These are phyloP conservation scores for Dendrolimus punctatus DNA, from an alignment of 1,140 invertebrate species.

Conservation along the genomic window DNA sequence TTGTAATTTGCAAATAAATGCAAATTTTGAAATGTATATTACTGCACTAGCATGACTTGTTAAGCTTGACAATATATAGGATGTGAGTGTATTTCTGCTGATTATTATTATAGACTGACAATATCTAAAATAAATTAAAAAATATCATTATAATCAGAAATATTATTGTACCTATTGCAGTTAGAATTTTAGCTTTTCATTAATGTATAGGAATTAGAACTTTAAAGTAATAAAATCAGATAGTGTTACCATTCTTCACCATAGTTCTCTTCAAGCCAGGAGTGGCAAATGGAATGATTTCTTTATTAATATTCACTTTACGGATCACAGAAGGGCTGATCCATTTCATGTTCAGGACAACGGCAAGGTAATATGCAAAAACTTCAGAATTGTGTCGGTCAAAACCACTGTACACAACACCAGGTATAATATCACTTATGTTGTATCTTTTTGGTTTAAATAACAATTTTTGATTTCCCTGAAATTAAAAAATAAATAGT, in stretches of 20 bases:
- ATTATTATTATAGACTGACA: too few relatives aligned
- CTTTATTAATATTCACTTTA: slow-evolving; percentile 81
- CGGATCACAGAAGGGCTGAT: slow-evolving; percentile 86
- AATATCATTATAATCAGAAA: too few relatives aligned
- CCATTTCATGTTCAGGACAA: slow-evolving; percentile 83
- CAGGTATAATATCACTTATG: slow-evolving; percentile 82
- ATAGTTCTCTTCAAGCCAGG: slow-evolving; percentile 76
- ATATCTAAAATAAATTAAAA: too few relatives aligned
- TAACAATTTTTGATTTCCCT: slow-evolving; percentile 83
- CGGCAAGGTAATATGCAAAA: slow-evolving; percentile 92
- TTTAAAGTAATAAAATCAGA: not conserved
- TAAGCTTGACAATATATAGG: too few relatives aligned
- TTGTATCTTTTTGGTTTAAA: slow-evolving; percentile 95
- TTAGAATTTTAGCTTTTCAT: too few relatives aligned
- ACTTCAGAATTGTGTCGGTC: slow-evolving; percentile 96
- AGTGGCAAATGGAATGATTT: slow-evolving; percentile 82
- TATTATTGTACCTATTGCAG: too few relatives aligned
- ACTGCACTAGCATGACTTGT: too few relatives aligned
- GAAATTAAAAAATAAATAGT: slow-evolving; percentile 22
- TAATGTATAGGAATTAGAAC: too few relatives aligned
- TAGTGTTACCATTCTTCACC: slow-evolving; percentile 50
- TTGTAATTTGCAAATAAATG: too few relatives aligned
- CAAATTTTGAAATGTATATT: too few relatives aligned
- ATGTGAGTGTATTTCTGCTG: too few relatives aligned
- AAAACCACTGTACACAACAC: slow-evolving; percentile 88